Evolutionary conservation across 1,140 invertebrate genomes (phyloP).

Genomic region (Gryon sp.): DNA sequence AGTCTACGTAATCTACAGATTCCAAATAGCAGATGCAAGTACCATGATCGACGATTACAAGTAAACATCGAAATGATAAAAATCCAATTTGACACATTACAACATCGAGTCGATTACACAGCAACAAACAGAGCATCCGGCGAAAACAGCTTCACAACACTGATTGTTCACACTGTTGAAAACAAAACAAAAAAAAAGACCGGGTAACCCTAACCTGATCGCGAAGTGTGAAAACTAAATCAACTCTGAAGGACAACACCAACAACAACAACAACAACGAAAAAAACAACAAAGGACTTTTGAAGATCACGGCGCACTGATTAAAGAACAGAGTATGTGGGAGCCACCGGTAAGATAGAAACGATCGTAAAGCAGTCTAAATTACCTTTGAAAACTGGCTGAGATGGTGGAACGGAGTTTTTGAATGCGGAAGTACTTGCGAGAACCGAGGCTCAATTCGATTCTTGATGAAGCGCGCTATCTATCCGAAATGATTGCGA

Average conservation of each 20-base stretch:
- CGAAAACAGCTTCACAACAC: conserved; percentile 46
- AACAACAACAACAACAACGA: no score
- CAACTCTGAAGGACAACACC: no score
- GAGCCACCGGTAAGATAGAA: not conserved
- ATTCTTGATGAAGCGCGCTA: conserved; percentile 66
- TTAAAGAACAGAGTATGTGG: not conserved
- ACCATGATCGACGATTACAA: no score
- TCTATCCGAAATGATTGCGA: conserved; percentile 67
- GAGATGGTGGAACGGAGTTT: no score
- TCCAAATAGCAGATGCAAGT: no score
- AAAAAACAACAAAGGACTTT: conserved; percentile 1
- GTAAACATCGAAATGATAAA: not conserved
- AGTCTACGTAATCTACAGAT: no score
- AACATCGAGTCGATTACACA: conserved; percentile 19
- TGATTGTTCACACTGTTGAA: conserved; percentile 28
- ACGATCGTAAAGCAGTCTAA: conserved; percentile 44
- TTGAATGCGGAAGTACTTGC: conserved; percentile 53
- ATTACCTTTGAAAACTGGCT: conserved; percentile 39
- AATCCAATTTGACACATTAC: not conserved
- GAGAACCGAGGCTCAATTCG: conserved; percentile 57
- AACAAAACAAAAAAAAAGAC: not conserved
- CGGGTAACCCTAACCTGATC: conserved; percentile 15
- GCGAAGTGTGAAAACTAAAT: conserved; percentile 27
- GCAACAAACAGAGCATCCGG: conserved; percentile 27
- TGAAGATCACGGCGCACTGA: conserved; percentile 41